Evolutionary conservation across 2,888 invertebrate species (phyloP).

Genomic region (Scaeva pyrastri): DNA sequence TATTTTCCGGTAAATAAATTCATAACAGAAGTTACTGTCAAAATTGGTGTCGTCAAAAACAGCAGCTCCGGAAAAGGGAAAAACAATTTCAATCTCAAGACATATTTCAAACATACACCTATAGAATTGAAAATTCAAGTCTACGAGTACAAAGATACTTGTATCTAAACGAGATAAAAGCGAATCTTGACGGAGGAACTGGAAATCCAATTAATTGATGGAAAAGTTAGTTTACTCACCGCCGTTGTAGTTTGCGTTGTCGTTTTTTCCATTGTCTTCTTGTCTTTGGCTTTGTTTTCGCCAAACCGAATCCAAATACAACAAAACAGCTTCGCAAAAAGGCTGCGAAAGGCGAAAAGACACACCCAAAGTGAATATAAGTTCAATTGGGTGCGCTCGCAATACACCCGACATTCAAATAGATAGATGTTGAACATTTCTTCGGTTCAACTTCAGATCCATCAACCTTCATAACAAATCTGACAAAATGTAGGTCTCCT

Average conservation of each 20-base stretch:
- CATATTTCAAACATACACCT: background rate
- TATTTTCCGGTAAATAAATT: no score
- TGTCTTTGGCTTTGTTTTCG: no score
- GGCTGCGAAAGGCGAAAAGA: no score
- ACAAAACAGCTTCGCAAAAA: background rate
- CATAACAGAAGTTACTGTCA: no score
- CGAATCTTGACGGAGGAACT: no score
- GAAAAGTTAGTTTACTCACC: background rate
- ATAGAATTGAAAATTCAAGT: no score
- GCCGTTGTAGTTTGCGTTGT: background rate
- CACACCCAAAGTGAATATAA: constrained; percentile 35
- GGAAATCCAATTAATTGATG: background rate
- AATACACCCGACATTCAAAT: constrained; percentile 22
- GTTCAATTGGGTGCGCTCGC: constrained; percentile 31
- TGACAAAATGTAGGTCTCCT: constrained; percentile 23
- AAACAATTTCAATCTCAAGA: constrained; percentile 13
- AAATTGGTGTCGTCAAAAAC: constrained; percentile 8
- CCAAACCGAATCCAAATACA: background rate
- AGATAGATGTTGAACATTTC: constrained; percentile 1
- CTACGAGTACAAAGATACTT: no score
- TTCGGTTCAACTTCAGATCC: background rate
- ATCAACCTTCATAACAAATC: background rate
- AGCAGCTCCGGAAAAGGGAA: constrained; percentile 12
- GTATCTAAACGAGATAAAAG: no score
- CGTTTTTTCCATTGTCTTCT: background rate